Percentiles rank a stretch among this genome's conserved stretches.
Evolutionary conservation across 2,888 invertebrate genomes (phyloP).

Genomic region (Mythimna loreyi): DNA sequence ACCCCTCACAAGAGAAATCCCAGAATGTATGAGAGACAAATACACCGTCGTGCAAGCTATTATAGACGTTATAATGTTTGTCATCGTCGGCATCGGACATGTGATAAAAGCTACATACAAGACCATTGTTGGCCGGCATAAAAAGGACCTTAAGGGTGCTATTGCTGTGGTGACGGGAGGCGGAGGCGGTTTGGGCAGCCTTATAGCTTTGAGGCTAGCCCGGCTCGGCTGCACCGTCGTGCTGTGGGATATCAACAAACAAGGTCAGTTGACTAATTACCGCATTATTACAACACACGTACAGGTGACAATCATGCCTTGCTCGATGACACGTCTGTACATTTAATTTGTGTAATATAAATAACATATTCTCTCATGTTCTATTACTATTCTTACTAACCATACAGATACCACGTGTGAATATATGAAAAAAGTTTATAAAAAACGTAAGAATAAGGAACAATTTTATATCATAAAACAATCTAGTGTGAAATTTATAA

Average conservation of each 20-base stretch:
- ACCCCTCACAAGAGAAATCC: constrained; percentile 86
- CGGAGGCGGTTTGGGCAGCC: constrained; percentile 96
- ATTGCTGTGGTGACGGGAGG: constrained; percentile 97
- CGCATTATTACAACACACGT: constrained; percentile 55
- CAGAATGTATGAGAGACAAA: constrained; percentile 87
- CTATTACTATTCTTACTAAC: constrained; percentile 22
- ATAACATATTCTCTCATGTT: constrained; percentile 21
- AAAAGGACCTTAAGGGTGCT: constrained; percentile 94
- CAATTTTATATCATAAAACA: constrained; percentile 4
- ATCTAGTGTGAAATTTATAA: constrained; percentile 8
- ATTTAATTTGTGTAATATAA: constrained; percentile 34
- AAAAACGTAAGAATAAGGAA: neutral
- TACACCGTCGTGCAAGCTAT: constrained; percentile 89
- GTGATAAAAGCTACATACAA: constrained; percentile 91
- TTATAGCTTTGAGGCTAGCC: constrained; percentile 94
- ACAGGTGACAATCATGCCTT: constrained; percentile 57
- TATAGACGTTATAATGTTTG: constrained; percentile 90
- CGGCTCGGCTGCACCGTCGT: constrained; percentile 95
- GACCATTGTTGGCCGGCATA: constrained; percentile 91
- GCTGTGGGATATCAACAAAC: constrained; percentile 97
- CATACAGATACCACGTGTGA: constrained; percentile 14
- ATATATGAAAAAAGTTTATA: constrained; percentile 6
- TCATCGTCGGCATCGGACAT: constrained; percentile 85
- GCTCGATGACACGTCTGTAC: constrained; percentile 52
- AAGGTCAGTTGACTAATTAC: constrained; percentile 90